phyloP scores from a whole-genome alignment of 2,113 vertebrate genomes.

The Dinomys branickii region DNA sequence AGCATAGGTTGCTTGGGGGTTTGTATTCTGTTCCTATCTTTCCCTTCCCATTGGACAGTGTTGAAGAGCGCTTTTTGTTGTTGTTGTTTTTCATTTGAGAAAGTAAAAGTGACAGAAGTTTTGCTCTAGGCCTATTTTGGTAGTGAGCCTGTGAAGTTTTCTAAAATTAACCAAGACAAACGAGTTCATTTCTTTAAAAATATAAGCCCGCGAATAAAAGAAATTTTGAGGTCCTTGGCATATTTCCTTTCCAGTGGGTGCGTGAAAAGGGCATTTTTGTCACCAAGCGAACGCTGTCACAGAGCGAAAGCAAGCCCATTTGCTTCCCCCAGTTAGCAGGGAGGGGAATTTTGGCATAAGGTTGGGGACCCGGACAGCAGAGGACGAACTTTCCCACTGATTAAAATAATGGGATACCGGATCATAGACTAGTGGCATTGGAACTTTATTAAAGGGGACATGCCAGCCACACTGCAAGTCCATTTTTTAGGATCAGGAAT shows the following conservation, averaged over 20 bases:
- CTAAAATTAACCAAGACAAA: neutral
- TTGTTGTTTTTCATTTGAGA: neutral
- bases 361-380: neutral
- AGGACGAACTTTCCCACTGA: slow-evolving; percentile 24
- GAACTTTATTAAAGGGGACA: neutral
- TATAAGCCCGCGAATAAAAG: neutral
- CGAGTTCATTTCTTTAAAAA: neutral
- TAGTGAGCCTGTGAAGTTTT: neutral
- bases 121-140: neutral
- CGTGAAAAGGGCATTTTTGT: neutral
- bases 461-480: neutral
- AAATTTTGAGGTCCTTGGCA: neutral
- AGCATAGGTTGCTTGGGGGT: neutral
- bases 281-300: neutral
- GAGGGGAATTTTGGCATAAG: neutral
- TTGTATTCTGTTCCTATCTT: neutral
- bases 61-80: neutral
- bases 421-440: neutral
- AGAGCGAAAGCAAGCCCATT: neutral
- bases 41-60: neutral
- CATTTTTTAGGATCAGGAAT: neutral
- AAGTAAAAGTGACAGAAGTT: slow-evolving; percentile 47
- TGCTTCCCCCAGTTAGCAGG: neutral
- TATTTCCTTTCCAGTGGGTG: slow-evolving; percentile 33
- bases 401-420: neutral